Evolutionary conservation across 2,113 vertebrate genomes (phyloP).

Genomic region (Gnathonemus echidnorhynchus): DNA sequence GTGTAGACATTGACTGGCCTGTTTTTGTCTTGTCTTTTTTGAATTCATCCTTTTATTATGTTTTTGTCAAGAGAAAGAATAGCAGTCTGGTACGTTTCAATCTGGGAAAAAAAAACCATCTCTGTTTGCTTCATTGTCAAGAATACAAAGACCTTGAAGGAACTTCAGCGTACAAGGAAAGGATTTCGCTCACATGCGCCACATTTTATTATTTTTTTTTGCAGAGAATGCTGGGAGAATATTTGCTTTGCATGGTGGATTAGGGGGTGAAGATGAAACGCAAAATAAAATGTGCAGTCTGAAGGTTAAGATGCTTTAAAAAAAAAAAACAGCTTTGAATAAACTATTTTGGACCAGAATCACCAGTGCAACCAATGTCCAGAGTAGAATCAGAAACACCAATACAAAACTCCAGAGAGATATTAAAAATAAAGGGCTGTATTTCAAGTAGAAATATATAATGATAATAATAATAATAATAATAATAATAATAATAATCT

Average conservation of each 20-base stretch:
- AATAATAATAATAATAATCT: neutral
- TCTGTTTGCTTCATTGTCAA: neutral
- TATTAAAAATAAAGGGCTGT: neutral
- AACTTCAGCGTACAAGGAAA: conserved; percentile 7
- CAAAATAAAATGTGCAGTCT: neutral
- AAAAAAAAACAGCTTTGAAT: neutral
- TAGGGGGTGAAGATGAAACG: neutral
- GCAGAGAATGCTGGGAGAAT: neutral
- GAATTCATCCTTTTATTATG: neutral
- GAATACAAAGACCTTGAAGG: neutral
- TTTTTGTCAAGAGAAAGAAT: conserved; percentile 3
- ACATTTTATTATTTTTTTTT: neutral
- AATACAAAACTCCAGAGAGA: neutral
- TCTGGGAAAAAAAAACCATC: neutral
- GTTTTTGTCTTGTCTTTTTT: neutral
- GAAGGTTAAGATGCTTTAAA: neutral
- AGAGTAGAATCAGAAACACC: neutral
- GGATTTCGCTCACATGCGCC: neutral
- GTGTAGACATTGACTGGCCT: neutral
- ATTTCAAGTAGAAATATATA: neutral
- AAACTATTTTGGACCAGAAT: neutral
- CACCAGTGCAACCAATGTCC: neutral
- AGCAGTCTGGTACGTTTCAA: neutral
- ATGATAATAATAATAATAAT: neutral
- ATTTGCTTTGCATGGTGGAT: conserved; percentile 11